Percentiles rank a stretch among this genome's conserved stretches.
phyloP scores from a whole-genome alignment of 2,888 invertebrate genomes.

The Andrena praecox region DNA sequence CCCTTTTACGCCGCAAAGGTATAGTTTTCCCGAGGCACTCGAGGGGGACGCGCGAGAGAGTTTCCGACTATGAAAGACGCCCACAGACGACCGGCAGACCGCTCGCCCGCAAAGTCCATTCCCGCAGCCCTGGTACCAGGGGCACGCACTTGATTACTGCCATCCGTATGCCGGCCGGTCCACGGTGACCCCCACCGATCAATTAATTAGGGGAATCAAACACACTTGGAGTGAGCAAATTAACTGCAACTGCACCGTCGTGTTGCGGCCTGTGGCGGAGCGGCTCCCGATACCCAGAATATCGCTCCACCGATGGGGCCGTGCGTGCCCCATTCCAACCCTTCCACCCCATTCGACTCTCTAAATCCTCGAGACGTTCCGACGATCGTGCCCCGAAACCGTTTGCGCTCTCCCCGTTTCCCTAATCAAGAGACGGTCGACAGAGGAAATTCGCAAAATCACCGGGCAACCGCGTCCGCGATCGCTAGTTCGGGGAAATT shows the following conservation, averaged over 20 bases:
- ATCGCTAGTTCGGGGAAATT: constrained; percentile 73
- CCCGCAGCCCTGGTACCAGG: constrained; percentile 57
- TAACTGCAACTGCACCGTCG: constrained; percentile 85
- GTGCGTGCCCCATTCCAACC: too few species aligned
- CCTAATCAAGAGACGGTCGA: background rate
- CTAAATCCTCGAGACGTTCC: constrained; percentile 21
- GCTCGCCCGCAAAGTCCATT: constrained; percentile 7
- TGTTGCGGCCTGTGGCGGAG: constrained; percentile 80
- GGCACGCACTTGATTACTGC: constrained; percentile 81
- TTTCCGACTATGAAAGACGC: background rate
- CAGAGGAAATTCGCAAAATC: constrained; percentile 23
- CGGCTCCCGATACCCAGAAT: constrained; percentile 64
- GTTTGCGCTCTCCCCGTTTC: too few species aligned
- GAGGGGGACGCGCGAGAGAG: constrained; percentile 20
- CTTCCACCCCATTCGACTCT: background rate
- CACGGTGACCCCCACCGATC: constrained; percentile 82
- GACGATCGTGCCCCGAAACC: background rate
- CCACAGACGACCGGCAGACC: background rate
- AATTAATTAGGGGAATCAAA: constrained; percentile 85
- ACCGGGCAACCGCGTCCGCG: constrained; percentile 33
- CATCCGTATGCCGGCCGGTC: constrained; percentile 78
- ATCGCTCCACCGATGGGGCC: constrained; percentile 38
- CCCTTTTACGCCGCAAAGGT: background rate
- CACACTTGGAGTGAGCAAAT: constrained; percentile 85
- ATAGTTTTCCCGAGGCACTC: too few species aligned